Percentiles rank a stretch among this genome's conserved stretches.
phyloP scores from a whole-genome alignment of 2,797 vertebrate species.

The Sus cebifrons region DNA sequence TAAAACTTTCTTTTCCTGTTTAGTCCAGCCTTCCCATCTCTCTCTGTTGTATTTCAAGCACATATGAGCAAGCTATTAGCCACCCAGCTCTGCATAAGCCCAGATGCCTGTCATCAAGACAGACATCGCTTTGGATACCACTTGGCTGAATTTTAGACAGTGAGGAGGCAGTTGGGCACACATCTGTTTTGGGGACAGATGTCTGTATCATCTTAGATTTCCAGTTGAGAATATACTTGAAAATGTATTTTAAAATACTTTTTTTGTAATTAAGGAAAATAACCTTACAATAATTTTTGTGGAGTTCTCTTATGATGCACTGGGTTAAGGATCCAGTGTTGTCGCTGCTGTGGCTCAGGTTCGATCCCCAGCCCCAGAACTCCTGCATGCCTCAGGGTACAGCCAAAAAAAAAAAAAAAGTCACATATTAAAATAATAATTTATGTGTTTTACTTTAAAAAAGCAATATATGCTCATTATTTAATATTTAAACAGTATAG shows the following conservation, averaged over 20 bases:
- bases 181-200: conserved; percentile 81
- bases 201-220: conserved; percentile 81
- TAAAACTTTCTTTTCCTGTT: conserved; percentile 36
- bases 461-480: neutral
- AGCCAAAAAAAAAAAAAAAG: no score
- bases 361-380: no score
- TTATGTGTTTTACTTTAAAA: conserved; percentile 54
- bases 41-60: conserved; percentile 39
- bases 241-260: conserved; percentile 74
- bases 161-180: conserved; percentile 80
- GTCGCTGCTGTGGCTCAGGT: no score
- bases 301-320: no score
- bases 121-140: conserved; percentile 78
- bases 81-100: conserved; percentile 74
- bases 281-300: no score
- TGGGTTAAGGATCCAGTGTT: no score
- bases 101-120: conserved; percentile 83
- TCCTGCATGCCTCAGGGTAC: no score
- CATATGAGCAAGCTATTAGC: conserved; percentile 75
- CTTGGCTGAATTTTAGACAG: conserved; percentile 82
- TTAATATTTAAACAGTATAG: neutral
- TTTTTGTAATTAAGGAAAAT: conserved; percentile 72
- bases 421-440: no score
- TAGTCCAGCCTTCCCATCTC: neutral
- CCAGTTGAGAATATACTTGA: conserved; percentile 73